Base-by-base conservation (phyloP, 2,888 invertebrate genomes). In the Lumbricus terrestris region DNA sequence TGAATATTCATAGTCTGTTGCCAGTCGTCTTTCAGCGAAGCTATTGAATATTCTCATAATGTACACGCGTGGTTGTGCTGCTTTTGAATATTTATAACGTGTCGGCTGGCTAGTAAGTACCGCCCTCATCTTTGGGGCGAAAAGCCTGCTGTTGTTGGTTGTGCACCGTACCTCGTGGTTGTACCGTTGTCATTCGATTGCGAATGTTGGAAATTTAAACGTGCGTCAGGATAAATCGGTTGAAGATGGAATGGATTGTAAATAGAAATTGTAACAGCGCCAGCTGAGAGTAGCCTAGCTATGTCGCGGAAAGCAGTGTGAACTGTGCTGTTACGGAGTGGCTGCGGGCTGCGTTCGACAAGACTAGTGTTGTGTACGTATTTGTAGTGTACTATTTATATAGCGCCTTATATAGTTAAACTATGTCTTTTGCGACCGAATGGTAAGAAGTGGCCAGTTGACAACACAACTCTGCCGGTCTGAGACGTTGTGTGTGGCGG, bases 131-230 rank as follows among this genome's bases (percentile, higher is more conserved):
- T n/a, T 16, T 69, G 69, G 29, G 69, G 69, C 69, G 11, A n/a
- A 69, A n/a, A 69, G 69, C 69, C 69, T 69, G n/a, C 69, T 69
- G 69, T 69, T 69, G 69, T 16, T n/a, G 1, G n/a, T 69, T 1
- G 69, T 69, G 69, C 69, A 47, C 69, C 69, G n/a, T 69, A n/a
- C 69, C n/a, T 69, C 69, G 69, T 69, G 69, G 69, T 69, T 69
- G 69, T 69, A n/a, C 69, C 69, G 69, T 69, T 69, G n/a, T 69
- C 69, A n/a, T 69, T 69, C n/a, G 69, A n/a, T 69, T 69, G 69
- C 29, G 69, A 69, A 69, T 69, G 29, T n/a, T 69, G 29, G 11
- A n/a, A 69, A 69, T 69, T 69, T 69, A n/a, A 69, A 69, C 54
- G 23, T 29, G 23, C n/a, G 29, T 69, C 8, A 69, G 29, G 16